These are phyloP conservation scores for Galleria mellonella DNA, from an alignment of 1,140 invertebrate genomes.

Conservation along the genomic window DNA sequence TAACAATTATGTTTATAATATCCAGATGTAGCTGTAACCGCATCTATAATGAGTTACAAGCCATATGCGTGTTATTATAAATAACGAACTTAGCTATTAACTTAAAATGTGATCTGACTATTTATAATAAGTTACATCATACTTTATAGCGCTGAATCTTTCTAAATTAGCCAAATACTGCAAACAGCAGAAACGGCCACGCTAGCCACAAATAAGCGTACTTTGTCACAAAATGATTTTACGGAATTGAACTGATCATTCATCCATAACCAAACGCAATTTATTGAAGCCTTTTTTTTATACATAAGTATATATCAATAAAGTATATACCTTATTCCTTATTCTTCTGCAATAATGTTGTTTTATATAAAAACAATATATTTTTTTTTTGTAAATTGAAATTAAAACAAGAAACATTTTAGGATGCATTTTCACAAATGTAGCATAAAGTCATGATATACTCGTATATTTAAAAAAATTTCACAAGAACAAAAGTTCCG, in stretches of 20 bases:
- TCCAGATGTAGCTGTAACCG: background rate
- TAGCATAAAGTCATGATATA: too few species aligned
- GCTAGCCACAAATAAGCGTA: slow-evolving; percentile 4
- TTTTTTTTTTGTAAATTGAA: too few species aligned
- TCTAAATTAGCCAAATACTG: slow-evolving; percentile 16
- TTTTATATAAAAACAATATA: too few species aligned
- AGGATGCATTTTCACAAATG: too few species aligned
- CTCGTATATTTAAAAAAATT: too few species aligned
- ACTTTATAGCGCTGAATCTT: slow-evolving; percentile 23
- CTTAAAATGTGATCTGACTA: slow-evolving; percentile 30
- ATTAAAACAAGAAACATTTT: too few species aligned
- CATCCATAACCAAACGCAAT: background rate
- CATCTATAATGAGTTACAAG: slow-evolving; percentile 10
- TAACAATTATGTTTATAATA: too few species aligned
- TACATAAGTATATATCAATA: too few species aligned
- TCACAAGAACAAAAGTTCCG: too few species aligned
- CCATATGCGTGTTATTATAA: slow-evolving; percentile 29
- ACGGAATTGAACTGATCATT: background rate
- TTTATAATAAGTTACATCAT: slow-evolving; percentile 17
- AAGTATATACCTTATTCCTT: too few species aligned
- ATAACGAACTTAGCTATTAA: slow-evolving; percentile 23
- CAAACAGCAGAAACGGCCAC: slow-evolving; percentile 4
- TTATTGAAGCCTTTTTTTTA: too few species aligned
- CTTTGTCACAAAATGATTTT: background rate
- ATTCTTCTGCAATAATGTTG: too few species aligned